Evolutionary conservation across 2,888 invertebrate species (phyloP).

Genomic region (Tethea ocularis): DNA sequence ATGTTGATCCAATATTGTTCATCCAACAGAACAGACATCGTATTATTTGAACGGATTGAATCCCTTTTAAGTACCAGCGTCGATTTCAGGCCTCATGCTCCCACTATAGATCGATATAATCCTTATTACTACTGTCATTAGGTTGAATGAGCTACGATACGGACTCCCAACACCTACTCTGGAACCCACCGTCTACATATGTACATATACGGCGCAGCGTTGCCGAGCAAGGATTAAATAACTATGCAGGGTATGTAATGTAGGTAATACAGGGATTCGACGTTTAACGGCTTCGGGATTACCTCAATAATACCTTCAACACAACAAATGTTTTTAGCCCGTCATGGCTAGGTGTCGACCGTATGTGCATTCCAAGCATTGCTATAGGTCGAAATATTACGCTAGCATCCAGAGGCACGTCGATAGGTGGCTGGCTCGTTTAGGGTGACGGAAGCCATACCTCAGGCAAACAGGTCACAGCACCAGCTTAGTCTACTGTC

Average conservation of each 20-base stretch:
- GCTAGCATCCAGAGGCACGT: constrained; percentile 41
- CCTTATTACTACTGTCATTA: constrained; percentile 63
- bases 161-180: constrained; percentile 39
- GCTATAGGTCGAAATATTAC: constrained; percentile 48
- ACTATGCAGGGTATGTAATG: constrained; percentile 76
- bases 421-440: constrained; percentile 44
- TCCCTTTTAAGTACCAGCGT: constrained; percentile 68
- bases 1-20: constrained; percentile 32
- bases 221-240: constrained; percentile 77
- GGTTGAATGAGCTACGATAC: constrained; percentile 54
- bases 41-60: constrained; percentile 67
- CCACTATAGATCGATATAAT: constrained; percentile 55
- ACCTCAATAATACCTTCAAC: constrained; percentile 76
- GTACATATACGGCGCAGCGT: constrained; percentile 48
- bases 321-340: constrained; percentile 79
- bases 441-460: constrained; percentile 69
- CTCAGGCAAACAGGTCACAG: constrained; percentile 58
- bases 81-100: constrained; percentile 54
- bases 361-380: constrained; percentile 31
- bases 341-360: constrained; percentile 35
- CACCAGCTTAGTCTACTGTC: constrained; percentile 58
- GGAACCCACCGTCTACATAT: constrained; percentile 45
- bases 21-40: constrained; percentile 61
- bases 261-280: constrained; percentile 79
- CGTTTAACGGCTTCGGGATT: constrained; percentile 82